Percentiles rank a stretch among this genome's conserved stretches.
These are phyloP conservation scores for Rafetus swinhoei DNA, from an alignment of 2,113 vertebrate species.

Conservation along the genomic window DNA sequence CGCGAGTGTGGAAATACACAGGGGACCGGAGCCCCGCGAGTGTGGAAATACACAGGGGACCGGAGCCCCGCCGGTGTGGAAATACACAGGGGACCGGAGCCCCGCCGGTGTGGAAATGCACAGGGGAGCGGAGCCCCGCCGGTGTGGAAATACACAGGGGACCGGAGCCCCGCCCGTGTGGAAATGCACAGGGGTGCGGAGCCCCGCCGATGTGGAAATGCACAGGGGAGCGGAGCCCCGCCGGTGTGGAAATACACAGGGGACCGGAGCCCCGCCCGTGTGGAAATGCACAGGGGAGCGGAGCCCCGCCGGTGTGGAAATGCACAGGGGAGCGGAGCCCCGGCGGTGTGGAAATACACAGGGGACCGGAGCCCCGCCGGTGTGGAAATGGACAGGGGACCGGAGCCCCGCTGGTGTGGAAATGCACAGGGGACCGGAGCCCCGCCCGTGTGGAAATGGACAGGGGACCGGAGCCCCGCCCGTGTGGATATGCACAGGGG, in stretches of 20 bases:
- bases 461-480: neutral
- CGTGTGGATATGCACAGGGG: too few relatives aligned
- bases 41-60: neutral
- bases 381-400: neutral
- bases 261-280: too few relatives aligned
- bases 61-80: neutral
- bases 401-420: too few relatives aligned
- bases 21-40: neutral
- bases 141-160: too few relatives aligned
- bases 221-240: neutral
- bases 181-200: neutral
- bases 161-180: neutral
- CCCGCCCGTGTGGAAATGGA: neutral
- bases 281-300: too few relatives aligned
- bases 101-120: neutral
- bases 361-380: neutral
- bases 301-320: neutral
- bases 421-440: neutral
- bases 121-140: neutral
- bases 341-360: too few relatives aligned
- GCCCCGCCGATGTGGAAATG: too few relatives aligned
- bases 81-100: neutral
- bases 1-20: too few relatives aligned
- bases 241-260: neutral
- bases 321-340: neutral